Percentiles rank a stretch among this genome's conserved stretches.
These are phyloP conservation scores for Contarinia nasturtii DNA, from an alignment of 1,140 invertebrate genomes.

Conservation along the genomic window DNA sequence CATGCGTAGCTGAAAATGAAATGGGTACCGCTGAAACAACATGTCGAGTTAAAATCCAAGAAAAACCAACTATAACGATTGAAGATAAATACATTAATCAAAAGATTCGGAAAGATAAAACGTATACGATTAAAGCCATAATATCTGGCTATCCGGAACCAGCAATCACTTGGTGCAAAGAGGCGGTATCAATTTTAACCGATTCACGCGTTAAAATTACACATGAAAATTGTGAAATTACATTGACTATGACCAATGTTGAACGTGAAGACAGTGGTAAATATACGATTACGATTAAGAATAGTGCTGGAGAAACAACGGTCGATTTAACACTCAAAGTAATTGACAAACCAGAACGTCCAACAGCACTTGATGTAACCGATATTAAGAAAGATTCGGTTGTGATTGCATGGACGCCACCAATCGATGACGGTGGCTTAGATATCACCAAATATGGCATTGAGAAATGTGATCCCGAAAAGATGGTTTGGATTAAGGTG, in stretches of 20 bases:
- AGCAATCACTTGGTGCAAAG: conserved; percentile 40
- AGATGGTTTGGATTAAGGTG: conserved; percentile 52
- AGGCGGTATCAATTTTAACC: conserved; percentile 30
- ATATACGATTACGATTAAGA: conserved; percentile 44
- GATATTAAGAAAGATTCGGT: conserved; percentile 54
- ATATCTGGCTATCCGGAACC: conserved; percentile 47
- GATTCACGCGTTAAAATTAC: conserved; percentile 31
- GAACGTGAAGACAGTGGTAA: conserved; percentile 38
- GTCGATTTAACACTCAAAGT: conserved; percentile 56
- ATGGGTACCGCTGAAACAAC: conserved; percentile 49
- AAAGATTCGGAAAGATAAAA: conserved; percentile 33
- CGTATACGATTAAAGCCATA: conserved; percentile 39
- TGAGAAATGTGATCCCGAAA: conserved; percentile 53
- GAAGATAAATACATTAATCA: conserved; percentile 38
- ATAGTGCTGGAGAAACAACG: conserved; percentile 45
- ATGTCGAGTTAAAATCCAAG: conserved; percentile 41
- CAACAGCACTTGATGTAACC: conserved; percentile 52
- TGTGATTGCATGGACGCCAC: conserved; percentile 62
- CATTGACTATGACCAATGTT: conserved; percentile 38
- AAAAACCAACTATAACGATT: conserved; percentile 39
- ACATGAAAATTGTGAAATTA: conserved; percentile 33
- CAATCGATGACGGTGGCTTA: conserved; percentile 57
- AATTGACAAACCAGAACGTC: conserved; percentile 69
- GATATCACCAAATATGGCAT: conserved; percentile 61
- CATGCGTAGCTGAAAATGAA: conserved; percentile 49